Evolutionary conservation across 1,140 invertebrate species (phyloP).

Genomic region (Mesaphorura yosii): DNA sequence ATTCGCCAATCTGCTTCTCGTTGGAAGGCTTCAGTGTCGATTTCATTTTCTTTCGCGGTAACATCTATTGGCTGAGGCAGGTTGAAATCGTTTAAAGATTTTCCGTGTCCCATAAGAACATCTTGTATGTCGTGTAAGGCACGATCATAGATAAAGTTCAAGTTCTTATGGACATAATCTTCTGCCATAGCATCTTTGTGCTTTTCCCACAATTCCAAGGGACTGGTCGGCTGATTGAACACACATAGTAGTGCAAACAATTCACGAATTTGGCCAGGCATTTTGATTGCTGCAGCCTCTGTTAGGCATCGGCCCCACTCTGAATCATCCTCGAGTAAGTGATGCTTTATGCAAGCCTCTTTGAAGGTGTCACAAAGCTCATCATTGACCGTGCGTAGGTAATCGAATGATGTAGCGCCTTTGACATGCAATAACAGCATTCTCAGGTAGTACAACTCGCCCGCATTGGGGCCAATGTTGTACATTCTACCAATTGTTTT

Average conservation of each 20-base stretch:
- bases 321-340: conserved; percentile 25
- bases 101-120: not conserved
- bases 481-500: conserved; percentile 12
- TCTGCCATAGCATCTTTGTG: conserved; percentile 10
- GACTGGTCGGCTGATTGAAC: conserved; percentile 12
- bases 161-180: conserved; percentile 9
- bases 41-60: conserved; percentile 7
- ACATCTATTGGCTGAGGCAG: not conserved
- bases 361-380: conserved; percentile 10
- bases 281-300: conserved; percentile 20
- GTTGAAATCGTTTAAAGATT: not conserved
- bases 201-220: conserved; percentile 20
- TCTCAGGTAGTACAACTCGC: conserved; percentile 30
- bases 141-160: not conserved
- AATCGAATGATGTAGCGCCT: conserved; percentile 18
- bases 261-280: conserved; percentile 25
- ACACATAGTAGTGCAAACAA: conserved; percentile 33
- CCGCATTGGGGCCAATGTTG: not conserved
- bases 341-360: conserved; percentile 17
- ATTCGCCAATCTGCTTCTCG: not conserved
- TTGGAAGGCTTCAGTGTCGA: not conserved
- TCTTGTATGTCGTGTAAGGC: conserved; percentile 5
- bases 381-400: conserved; percentile 18
- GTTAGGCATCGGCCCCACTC: conserved; percentile 24
- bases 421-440: conserved; percentile 35